Evolutionary conservation across 2,113 vertebrate species (phyloP), one percentile per base, ranked within the genome.

Genomic region (Trinectes maculatus): DNA sequence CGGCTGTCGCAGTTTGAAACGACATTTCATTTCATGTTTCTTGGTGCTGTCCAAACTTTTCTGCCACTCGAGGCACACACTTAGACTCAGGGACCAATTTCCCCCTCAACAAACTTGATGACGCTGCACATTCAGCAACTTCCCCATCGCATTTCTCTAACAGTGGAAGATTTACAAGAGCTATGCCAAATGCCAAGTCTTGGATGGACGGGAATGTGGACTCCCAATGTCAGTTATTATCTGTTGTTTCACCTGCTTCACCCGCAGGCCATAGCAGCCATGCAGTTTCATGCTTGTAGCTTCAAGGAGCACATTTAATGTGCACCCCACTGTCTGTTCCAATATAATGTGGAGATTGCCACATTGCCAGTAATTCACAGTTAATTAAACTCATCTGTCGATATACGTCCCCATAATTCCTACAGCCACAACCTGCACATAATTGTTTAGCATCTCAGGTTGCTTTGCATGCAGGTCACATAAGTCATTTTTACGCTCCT

Each of bases 391-490:
- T 66, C 51, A 18, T 33, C 48, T 43, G 44, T 12, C 40, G 10
- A 8, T 43, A 10, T 8, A 9, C 10, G 5, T 11, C 10, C 6
- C 29, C 29, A 31, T 4, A 8, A 8, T 13, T 18, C 6, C n/a
- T 5, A 15, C 8, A 12, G n/a, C 26, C 8, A 1, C 39, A 9
- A 25, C 39, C 39, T 33, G 49, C 19, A 24, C 6, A 24, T 15
- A 34, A 25, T 6, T 61, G 15, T 19, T 16, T 3, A 13, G 5
- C 7, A 22, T 22, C 3, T 46, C 16, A 6, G 7, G 13, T 3
- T 54, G 26, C 28, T 55, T 15, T 16, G 29, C 26, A 46, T 66
- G 51, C 51, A n/a, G 51, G 15, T 46, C 48, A 33, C 47, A 18
- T 8, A 10, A 29, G 22, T 18, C 26, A 51, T 51, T 10, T 22